phyloP scores from a whole-genome alignment of 2,113 vertebrate genomes.

The Pomatorhinus ruficollis region DNA sequence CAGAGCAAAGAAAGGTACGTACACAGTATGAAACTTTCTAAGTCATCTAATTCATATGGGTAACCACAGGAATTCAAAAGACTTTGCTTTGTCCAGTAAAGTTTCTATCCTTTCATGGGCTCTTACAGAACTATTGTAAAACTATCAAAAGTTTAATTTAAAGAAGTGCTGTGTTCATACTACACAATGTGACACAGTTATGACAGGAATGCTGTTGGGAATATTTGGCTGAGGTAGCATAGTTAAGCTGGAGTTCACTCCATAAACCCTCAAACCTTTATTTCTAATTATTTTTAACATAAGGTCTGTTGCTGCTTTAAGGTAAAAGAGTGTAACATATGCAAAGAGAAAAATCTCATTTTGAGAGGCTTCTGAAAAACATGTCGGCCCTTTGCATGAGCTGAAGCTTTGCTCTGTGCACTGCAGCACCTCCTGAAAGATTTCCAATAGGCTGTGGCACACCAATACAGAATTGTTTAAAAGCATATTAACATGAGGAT shows the following conservation, averaged over 20 bases:
- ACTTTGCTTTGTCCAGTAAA: conserved; percentile 15
- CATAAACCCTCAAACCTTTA: neutral
- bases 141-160: neutral
- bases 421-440: neutral
- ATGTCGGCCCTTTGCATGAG: neutral
- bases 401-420: neutral
- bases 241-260: neutral
- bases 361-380: conserved; percentile 11
- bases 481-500: neutral
- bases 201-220: neutral
- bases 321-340: neutral
- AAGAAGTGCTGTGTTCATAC: neutral
- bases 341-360: conserved; percentile 8
- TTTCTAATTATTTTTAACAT: conserved; percentile 30
- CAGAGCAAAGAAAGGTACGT: neutral
- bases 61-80: conserved; percentile 24
- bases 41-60: neutral
- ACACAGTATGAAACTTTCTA: neutral
- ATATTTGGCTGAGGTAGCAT: neutral
- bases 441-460: neutral
- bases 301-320: conserved; percentile 2
- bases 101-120: neutral
- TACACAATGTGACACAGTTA: neutral
- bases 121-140: conserved; percentile 17
- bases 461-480: neutral